Conservation (phyloP, 2,113 vertebrate genomes). For the Balaeniceps rex region DNA sequence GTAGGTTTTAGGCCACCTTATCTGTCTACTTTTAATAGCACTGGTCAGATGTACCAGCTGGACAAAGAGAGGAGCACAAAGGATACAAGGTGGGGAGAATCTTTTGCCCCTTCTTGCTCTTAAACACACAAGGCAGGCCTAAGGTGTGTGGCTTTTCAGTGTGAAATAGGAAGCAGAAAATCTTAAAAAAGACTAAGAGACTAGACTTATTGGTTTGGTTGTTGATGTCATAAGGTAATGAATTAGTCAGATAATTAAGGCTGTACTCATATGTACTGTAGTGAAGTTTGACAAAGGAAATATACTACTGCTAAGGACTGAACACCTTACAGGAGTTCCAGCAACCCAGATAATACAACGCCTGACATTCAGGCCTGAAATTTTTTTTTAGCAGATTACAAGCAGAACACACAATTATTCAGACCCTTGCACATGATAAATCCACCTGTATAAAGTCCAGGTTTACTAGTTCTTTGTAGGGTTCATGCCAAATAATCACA, state of each 20-base stretch:
- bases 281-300: not conserved
- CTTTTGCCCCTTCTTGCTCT: not conserved
- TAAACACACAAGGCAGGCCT: not conserved
- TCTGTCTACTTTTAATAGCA: not conserved
- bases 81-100: not conserved
- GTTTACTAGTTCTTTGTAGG: not conserved
- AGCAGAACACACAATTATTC: not conserved
- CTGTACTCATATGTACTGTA: not conserved
- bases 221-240: not conserved
- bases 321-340: not conserved
- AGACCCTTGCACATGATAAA: not conserved
- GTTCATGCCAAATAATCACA: not conserved
- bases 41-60: not conserved
- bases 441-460: rapidly evolving
- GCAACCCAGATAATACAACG: not conserved
- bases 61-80: not conserved
- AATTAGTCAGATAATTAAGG: not conserved
- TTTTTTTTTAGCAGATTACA: not conserved
- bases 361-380: not conserved
- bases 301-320: not conserved
- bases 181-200: not conserved
- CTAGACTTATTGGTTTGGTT: not conserved
- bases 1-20: not conserved
- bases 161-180: not conserved
- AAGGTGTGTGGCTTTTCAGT: not conserved